Percentiles rank a stretch among this genome's conserved stretches.
These are phyloP conservation scores for Euproctis similis DNA, from an alignment of 2,888 invertebrate species.

Conservation along the genomic window DNA sequence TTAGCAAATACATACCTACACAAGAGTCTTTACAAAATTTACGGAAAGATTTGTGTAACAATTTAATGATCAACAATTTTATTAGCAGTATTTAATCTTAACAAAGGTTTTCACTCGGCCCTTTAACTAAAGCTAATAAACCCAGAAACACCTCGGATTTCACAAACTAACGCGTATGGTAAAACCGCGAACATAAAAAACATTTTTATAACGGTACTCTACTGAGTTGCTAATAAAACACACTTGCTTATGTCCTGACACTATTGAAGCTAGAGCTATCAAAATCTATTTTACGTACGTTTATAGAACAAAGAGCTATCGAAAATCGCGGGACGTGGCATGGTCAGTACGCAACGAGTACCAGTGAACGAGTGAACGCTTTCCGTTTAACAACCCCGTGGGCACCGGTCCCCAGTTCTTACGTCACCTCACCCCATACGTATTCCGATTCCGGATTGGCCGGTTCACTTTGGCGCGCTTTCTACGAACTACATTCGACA, in stretches of 20 bases:
- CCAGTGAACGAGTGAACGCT: conserved; percentile 65
- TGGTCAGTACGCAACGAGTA: conserved; percentile 53
- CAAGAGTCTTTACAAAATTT: conserved; percentile 24
- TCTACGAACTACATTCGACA: conserved; percentile 44
- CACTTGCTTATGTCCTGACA: conserved; percentile 56
- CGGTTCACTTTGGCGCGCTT: conserved; percentile 70
- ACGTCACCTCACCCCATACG: conserved; percentile 73
- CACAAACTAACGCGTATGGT: conserved; percentile 61
- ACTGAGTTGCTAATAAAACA: conserved; percentile 63
- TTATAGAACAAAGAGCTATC: conserved; percentile 66
- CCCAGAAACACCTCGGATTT: conserved; percentile 66
- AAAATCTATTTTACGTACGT: conserved; percentile 54
- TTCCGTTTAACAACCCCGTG: conserved; percentile 67
- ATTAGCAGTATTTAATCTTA: conserved; percentile 48
- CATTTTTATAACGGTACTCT: conserved; percentile 51
- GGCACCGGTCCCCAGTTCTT: conserved; percentile 48
- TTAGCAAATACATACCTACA: too few relatives aligned
- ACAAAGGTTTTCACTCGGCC: conserved; percentile 64
- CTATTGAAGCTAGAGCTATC: conserved; percentile 47
- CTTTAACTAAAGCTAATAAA: conserved; percentile 65
- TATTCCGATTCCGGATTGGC: conserved; percentile 44
- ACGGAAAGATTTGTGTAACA: conserved; percentile 23
- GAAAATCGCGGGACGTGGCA: conserved; percentile 46
- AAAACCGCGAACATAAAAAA: conserved; percentile 63
- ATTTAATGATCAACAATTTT: conserved; percentile 43